phyloP scores from a whole-genome alignment of 1,140 invertebrate genomes.

The Hydropsyche tenuis region DNA sequence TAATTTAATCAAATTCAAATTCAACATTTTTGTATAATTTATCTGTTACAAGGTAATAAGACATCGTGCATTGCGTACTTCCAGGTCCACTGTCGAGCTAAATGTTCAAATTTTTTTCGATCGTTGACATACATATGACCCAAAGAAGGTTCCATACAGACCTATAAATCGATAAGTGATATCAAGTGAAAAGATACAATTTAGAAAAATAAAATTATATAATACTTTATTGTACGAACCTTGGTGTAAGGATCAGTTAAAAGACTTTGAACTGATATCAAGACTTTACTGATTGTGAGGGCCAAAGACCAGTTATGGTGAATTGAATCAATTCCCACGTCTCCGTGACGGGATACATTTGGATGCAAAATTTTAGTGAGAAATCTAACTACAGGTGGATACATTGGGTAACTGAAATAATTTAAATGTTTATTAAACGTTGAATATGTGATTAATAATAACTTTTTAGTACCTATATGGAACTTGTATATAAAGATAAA shows the following conservation, averaged over 20 bases:
- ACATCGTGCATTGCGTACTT: constrained; percentile 91
- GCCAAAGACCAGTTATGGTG: constrained; percentile 96
- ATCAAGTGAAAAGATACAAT: not conserved
- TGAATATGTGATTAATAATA: no score
- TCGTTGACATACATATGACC: constrained; percentile 83
- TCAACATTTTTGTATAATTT: not conserved
- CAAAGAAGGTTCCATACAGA: constrained; percentile 91
- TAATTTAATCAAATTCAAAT: no score
- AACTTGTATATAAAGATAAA: constrained; percentile 92
- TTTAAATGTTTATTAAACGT: constrained; percentile 25
- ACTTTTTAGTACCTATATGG: constrained; percentile 63
- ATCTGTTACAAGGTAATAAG: not conserved
- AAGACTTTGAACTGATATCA: constrained; percentile 89
- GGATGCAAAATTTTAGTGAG: constrained; percentile 93
- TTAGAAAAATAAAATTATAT: not conserved
- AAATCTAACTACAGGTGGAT: constrained; percentile 87
- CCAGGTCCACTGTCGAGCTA: constrained; percentile 89
- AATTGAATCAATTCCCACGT: constrained; percentile 94
- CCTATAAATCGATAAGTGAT: constrained; percentile 58
- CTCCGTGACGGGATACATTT: constrained; percentile 94
- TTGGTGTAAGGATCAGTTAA: constrained; percentile 91
- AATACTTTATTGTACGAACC: constrained; percentile 63
- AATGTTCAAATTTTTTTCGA: constrained; percentile 77
- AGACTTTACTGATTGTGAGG: constrained; percentile 88
- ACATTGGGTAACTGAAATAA: constrained; percentile 83